Base-by-base conservation (phyloP, 2,888 invertebrate genomes). In the Bimastos eiseni region DNA sequence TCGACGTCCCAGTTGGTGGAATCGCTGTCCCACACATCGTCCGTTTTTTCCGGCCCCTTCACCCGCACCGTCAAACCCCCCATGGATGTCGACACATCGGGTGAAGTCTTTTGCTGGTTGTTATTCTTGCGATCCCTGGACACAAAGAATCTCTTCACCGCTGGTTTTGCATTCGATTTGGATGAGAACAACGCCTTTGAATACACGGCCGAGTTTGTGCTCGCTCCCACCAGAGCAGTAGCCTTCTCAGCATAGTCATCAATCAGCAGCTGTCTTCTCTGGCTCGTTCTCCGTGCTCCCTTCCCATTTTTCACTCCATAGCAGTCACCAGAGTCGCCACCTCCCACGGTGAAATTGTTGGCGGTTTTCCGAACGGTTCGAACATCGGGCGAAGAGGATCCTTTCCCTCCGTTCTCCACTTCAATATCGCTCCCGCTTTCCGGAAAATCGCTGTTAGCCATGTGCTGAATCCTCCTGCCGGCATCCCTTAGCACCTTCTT, bases 1-100 rank as follows among this genome's bases (percentile, higher is more conserved):
- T 92, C 92, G 15, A 91, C 30, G 33, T 91, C 91, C 91, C 91
- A 91, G 37, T 90, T 49, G 21, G 83, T 1, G 6, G 36, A 34
- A 86, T 86, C 91, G 36, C 90, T 90, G 55, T 92, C 90, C 34
- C 86, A 90, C 33, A 89, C 91, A n/a, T 89, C 83, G 11, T 41
- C 89, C 3, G 13, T 8, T n/a, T 70, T 70, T n/a, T n/a, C 70
- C n/a, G 8, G 8, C 8, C 8, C n/a, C n/a, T 70, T 70, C n/a
- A n/a, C 8, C 30, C n/a, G 30, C 5, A 5, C 30, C 8, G 30
- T 70, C 70, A 11, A 70, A 70, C 30, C 13, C 30, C 30, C 8
- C 1, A 8, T 70, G 30, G 70, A n/a, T 6, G 70, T 90, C 86
- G 41, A 41, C 21, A 11, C 13, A n/a, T 49, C 86, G 8, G 38